Evolutionary conservation across 2,888 invertebrate genomes (phyloP).

Genomic region (Meliscaeva auricollis): DNA sequence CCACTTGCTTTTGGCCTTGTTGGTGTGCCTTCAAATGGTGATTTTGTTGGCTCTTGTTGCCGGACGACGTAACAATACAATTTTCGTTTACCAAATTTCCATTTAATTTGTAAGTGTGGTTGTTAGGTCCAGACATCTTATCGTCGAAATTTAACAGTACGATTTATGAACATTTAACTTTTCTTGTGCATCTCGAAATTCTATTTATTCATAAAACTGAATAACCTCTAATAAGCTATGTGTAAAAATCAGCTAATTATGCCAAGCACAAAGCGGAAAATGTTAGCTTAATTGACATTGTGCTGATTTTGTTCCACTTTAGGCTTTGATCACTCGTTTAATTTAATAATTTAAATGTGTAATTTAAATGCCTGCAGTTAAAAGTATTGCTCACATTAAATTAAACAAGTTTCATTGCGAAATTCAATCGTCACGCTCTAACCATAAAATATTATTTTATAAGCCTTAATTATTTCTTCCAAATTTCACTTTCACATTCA

Average conservation of each 20-base stretch:
- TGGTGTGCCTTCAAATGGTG: slow-evolving; percentile 47
- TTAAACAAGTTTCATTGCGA: neutral
- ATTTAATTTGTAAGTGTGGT: slow-evolving; percentile 59
- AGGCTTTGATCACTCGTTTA: neutral
- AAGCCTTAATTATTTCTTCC: too few relatives aligned
- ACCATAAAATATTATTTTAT: neutral
- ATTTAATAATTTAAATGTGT: neutral
- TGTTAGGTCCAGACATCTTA: slow-evolving; percentile 67
- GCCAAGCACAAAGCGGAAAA: too few relatives aligned
- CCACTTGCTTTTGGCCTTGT: slow-evolving; percentile 72
- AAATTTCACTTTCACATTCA: too few relatives aligned
- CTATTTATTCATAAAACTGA: neutral
- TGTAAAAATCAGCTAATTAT: too few relatives aligned
- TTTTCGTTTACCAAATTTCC: slow-evolving; percentile 57
- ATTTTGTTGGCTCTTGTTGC: slow-evolving; percentile 39
- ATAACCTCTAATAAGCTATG: too few relatives aligned
- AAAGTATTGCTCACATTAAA: neutral
- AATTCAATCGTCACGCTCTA: slow-evolving; percentile 30
- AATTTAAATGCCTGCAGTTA: neutral
- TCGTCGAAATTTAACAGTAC: slow-evolving; percentile 4
- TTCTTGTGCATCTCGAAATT: slow-evolving; percentile 9
- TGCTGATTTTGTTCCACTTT: too few relatives aligned
- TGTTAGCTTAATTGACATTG: too few relatives aligned
- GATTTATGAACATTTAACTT: slow-evolving; percentile 12
- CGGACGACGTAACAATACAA: slow-evolving; percentile 24